phyloP scores from a whole-genome alignment of 37 sponge, comb jelly and placozoan species.

The Bolinopsis microptera region DNA sequence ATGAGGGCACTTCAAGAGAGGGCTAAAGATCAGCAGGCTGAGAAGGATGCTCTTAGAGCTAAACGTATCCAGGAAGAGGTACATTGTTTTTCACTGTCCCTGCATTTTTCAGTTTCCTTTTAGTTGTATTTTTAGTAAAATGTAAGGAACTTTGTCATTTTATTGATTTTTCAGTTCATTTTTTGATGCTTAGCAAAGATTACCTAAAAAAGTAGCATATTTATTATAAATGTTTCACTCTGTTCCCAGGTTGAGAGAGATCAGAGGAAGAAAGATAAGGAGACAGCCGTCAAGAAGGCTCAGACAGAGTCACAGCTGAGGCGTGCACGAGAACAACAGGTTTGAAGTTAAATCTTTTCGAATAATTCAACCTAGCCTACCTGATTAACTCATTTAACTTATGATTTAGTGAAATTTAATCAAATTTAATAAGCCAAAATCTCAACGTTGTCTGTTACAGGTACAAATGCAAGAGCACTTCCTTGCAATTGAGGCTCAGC shows the following conservation, averaged over 20 bases:
- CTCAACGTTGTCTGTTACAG: too few relatives aligned
- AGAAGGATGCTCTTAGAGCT: conserved; percentile 93
- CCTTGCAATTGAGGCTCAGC: conserved; percentile 82
- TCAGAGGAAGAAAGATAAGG: conserved; percentile 91
- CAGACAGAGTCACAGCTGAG: conserved; percentile 79
- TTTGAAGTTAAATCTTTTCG: too few relatives aligned
- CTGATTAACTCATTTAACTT: too few relatives aligned
- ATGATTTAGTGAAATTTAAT: too few relatives aligned
- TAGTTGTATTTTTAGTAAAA: too few relatives aligned
- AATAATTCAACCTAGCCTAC: too few relatives aligned
- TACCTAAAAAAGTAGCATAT: too few relatives aligned
- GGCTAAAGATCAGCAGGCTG: conserved; percentile 97
- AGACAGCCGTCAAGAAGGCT: conserved; percentile 85
- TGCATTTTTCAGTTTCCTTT: too few relatives aligned
- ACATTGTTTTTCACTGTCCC: too few relatives aligned
- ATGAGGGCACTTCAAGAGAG: conserved; percentile 95
- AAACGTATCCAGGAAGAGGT: conserved; percentile 92
- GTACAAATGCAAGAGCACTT: conserved; percentile 84
- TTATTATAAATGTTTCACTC: too few relatives aligned
- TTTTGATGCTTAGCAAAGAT: neutral
- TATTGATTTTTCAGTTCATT: neutral
- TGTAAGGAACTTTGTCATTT: too few relatives aligned
- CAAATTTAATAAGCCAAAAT: too few relatives aligned
- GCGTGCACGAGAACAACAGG: conserved; percentile 81
- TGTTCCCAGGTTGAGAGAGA: conserved; percentile 88